A percentile compares a stretch with the other conserved stretches of the same genome.
These are phyloP conservation scores for Cetoscarus ocellatus DNA, from an alignment of 2,797 vertebrate species.

Conservation along the genomic window DNA sequence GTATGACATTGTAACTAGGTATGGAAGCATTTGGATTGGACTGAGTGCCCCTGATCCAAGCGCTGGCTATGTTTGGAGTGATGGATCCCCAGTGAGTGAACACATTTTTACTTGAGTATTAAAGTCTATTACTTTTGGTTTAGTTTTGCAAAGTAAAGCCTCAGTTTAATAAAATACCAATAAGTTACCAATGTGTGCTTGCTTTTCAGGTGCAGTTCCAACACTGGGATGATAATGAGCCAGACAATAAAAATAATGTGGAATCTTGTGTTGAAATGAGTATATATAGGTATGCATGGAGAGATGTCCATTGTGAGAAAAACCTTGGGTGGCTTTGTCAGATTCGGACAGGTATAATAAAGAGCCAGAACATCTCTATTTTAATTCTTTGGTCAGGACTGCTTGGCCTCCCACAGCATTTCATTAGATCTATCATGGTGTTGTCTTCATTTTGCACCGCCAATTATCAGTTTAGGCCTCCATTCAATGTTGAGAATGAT, in stretches of 20 bases:
- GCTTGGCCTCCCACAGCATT: not conserved
- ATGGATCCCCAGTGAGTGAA: conserved; percentile 89
- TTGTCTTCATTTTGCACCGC: not conserved
- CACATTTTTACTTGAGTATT: not conserved
- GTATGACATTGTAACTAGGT: not conserved
- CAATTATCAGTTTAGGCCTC: not conserved
- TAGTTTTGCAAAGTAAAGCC: not conserved
- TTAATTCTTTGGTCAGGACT: not conserved
- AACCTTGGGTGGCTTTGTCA: conserved; percentile 88
- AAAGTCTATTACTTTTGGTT: not conserved
- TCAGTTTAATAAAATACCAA: not conserved
- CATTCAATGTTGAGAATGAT: not conserved
- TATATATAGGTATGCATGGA: conserved; percentile 79
- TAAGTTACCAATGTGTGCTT: not conserved
- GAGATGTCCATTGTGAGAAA: conserved; percentile 87
- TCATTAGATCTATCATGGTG: not conserved
- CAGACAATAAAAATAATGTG: conserved; percentile 88
- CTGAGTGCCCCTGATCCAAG: conserved; percentile 84
- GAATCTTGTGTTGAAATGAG: conserved; percentile 87
- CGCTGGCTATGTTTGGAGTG: conserved; percentile 89
- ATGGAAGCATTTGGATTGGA: conserved; percentile 86
- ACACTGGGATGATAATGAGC: conserved; percentile 89
- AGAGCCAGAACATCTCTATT: not conserved
- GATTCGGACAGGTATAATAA: conserved; percentile 86
- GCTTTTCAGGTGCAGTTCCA: conserved; percentile 85